Base-by-base conservation (phyloP, 1,140 invertebrate species). In the Augochlora pura region DNA sequence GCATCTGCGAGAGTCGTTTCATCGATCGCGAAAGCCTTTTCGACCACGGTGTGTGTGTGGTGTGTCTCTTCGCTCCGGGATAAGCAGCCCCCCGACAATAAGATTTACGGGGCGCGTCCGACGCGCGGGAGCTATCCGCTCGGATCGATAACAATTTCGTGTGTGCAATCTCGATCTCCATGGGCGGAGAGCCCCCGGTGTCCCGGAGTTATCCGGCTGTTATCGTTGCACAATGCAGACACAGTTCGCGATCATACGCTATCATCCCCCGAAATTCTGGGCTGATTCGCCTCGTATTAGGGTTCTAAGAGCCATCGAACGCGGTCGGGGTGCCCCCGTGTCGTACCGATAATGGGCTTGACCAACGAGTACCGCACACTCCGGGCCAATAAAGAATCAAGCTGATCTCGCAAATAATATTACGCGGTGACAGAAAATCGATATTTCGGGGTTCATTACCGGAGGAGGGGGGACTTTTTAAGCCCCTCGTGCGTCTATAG, bases 221-320 rank as follows among this genome's bases (percentile, higher is more conserved):
- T 84, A 82, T 84, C 79, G 72, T 70, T 59, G 46, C 80, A 70
- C 38, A 27, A 68, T 71, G 62, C 60, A 74, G 52, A 74, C 70
- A 49, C 38, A 16, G 65, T 70, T 82, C 67, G 54, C 75, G 75
- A 78, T 82, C 74, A 70, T 82, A 32, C 80, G 70, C 74, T 74
- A 81, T 81, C 74, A 83, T 74, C 80, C 80, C 78, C 68, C 74
- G 80, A 82, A 84, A 84, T 72, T 82, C 69, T 59, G 12, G 38
- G 39, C 39, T 42, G 70, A 67, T 38, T 81, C 52, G 69, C 27
- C 27, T 74, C 78, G 25, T 72, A 72, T 71, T 66, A 39, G 72
- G 59, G 78, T 12, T 71, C 73, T 39, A 71, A 68, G 62, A 65
- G 60, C 65, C 72, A 81, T 77, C 72, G 67, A 59, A 52, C 75